Base-by-base conservation (phyloP, 2,113 vertebrate genomes). In the Pterocles burchelli region DNA sequence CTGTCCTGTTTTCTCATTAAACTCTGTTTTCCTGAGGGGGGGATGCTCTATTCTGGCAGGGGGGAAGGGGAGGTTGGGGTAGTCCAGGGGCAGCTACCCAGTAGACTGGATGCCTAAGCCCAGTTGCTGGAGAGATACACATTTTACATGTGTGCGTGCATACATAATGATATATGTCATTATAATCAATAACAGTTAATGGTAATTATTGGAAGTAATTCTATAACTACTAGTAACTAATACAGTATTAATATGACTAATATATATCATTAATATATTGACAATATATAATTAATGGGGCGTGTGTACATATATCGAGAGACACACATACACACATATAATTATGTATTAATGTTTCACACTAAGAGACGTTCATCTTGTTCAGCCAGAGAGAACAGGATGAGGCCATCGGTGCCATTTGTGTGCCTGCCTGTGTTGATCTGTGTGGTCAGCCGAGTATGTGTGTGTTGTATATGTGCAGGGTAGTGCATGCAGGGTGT, bases 401-500 rank as follows among this genome's bases (percentile, higher is more conserved):
- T 70, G 83, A 87, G 72, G 43, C 13, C 55, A 49, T 1, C 31
- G 34, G 20, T 63, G 38, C 7, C n/a, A 34, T 28, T 28, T 51
- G 9, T 6, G 31, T 79, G 33, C 17, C 25, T 55, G 45, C 45
- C 49, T 51, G 28, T 41, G 57, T 17, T 68, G 63, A 61, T 43
- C 63, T 45, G 14, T 1, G 0, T 24, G 84, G 34, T 31, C 68
- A 91, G 55, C 8, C 6, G 1, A 36, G 45, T 17, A 15, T 1
- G 6, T 2, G 3, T 20, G 11, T 49, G 49, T 9, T 61, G 41
- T 8, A 10, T 6, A 28, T 0, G 0, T 18, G 41, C 4, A 2
- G 45, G 16, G 31, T 6, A 5, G 21, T 21, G 16, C 4, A 3
- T 18, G 57, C 26, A 61, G 43, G n/a, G 28, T 24, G 12, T 13